Evolutionary conservation across 92 coral and sea anemone species (phyloP).

Genomic region (Anthopleura xanthogrammica): DNA sequence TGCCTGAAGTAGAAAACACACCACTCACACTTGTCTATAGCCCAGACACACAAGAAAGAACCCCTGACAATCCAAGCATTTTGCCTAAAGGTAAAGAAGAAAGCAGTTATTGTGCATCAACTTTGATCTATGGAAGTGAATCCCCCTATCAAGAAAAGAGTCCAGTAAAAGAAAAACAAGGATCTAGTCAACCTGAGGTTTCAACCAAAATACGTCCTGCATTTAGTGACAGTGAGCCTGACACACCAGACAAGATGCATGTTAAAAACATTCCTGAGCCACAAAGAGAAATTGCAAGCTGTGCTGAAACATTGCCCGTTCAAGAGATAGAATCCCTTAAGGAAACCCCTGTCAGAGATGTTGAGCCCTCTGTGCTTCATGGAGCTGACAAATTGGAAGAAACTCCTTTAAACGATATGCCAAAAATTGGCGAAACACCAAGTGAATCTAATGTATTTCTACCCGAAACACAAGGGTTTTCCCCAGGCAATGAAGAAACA

Average conservation of each 20-base stretch:
- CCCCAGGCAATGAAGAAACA: slow-evolving; percentile 12
- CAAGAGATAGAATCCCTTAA: slow-evolving; percentile 41
- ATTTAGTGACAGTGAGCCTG: neutral
- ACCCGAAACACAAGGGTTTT: slow-evolving; percentile 36
- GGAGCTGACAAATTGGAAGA: slow-evolving; percentile 31
- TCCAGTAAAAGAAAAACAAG: neutral
- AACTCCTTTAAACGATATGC: neutral
- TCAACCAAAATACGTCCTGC: neutral
- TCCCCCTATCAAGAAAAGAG: slow-evolving; percentile 1
- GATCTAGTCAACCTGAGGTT: neutral
- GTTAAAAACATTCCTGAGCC: neutral
- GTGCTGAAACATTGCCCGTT: slow-evolving; percentile 34
- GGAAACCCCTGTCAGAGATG: slow-evolving; percentile 27
- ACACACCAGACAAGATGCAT: neutral
- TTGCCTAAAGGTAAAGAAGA: neutral
- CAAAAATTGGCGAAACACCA: neutral
- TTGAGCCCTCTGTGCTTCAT: slow-evolving; percentile 6
- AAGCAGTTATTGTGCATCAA: neutral
- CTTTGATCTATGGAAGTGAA: slow-evolving; percentile 19
- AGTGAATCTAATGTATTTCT: slow-evolving; percentile 3
- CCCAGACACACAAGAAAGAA: slow-evolving; percentile 27
- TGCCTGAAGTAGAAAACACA: slow-evolving; percentile 20
- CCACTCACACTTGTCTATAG: slow-evolving; percentile 31
- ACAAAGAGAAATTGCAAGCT: slow-evolving; percentile 12
- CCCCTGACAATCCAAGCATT: slow-evolving; percentile 15